Conservation (phyloP, 1,140 invertebrate genomes). For the Himalopsyche phryganea region DNA sequence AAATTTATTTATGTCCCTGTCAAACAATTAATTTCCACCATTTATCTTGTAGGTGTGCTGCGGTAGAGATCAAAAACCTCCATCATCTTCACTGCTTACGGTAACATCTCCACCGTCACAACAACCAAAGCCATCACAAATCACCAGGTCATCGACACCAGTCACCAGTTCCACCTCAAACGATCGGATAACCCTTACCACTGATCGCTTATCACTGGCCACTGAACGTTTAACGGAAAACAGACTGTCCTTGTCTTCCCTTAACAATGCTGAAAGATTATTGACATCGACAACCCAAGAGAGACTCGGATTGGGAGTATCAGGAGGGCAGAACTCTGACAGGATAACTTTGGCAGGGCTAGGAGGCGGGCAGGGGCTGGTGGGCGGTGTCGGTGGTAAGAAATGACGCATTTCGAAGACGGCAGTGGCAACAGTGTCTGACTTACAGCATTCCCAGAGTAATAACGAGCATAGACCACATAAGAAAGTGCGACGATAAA, state of each 20-base stretch:
- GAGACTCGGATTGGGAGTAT: constrained; percentile 11
- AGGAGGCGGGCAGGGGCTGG: constrained; percentile 48
- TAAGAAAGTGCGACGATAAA: constrained; percentile 21
- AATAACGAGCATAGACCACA: constrained; percentile 15
- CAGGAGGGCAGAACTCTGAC: constrained; percentile 6
- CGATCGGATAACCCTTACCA: constrained; percentile 31
- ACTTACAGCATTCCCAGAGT: constrained; percentile 4
- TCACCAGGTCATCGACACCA: constrained; percentile 29
- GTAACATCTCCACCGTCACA: constrained; percentile 41
- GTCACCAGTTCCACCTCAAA: constrained; percentile 31
- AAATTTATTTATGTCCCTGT: no score
- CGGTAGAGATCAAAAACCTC: constrained; percentile 48
- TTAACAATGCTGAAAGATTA: constrained; percentile 43
- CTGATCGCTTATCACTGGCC: constrained; percentile 39
- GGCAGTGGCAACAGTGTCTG: constrained; percentile 4
- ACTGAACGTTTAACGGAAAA: constrained; percentile 34
- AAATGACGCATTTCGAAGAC: constrained; percentile 45
- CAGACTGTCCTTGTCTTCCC: constrained; percentile 40
- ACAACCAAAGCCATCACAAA: constrained; percentile 20
- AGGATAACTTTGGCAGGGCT: constrained; percentile 44
- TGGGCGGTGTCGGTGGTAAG: constrained; percentile 55
- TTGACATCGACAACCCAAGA: constrained; percentile 36
- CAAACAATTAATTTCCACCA: no score
- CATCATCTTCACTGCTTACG: constrained; percentile 40
- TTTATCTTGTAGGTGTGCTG: constrained; percentile 49